Base-by-base conservation (phyloP, 2,888 invertebrate genomes). In the Mesorhabditis sp. region DNA sequence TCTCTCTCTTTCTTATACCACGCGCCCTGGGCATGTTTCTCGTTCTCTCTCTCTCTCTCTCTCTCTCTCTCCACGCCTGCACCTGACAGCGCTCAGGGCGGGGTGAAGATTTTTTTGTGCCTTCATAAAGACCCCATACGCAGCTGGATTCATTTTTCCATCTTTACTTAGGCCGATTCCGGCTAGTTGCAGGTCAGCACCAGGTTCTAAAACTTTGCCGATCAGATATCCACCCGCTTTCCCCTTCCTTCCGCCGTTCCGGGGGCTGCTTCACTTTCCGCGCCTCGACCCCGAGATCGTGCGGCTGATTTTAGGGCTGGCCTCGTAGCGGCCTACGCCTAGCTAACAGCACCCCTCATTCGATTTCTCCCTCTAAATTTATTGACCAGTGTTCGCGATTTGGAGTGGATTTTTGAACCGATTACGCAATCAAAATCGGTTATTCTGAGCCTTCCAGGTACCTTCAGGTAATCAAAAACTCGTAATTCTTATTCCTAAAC, bases 161-260 rank as follows among this genome's bases (percentile, higher is more conserved):
- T 67, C 70, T 50, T 45, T 41, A 69, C 63, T 70, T 70, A 67
- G 62, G 66, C 63, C 69, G 69, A 67, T 69, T 66, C 65, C 66
- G 65, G 66, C 5, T 13, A 68, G 67, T 72, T 72, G 50, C 70
- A 65, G 69, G 28, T 28, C 28, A 28, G 2, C 28, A 28, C 28
- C 28, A 28, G 2, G 2, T 28, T 2, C 28, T 28, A 72, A 69
- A 72, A 69, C 43, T 69, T 67, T 63, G 28, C 28, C 28, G 28
- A 28, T 28, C 28, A 28, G 28, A 28, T 28, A 28, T 28, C 28
- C 28, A 28, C 28, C 28, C 28, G 28, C 28, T 28, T 28, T 28
- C 28, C 28, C 28, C 28, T 28, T 28, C 28, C 28, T 28, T 28
- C 28, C 28, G 28, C 28, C 28, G 28, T 28, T 28, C 28, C 28